Conservation (phyloP, 2,797 vertebrate genomes). For the Bradypus variegatus region DNA sequence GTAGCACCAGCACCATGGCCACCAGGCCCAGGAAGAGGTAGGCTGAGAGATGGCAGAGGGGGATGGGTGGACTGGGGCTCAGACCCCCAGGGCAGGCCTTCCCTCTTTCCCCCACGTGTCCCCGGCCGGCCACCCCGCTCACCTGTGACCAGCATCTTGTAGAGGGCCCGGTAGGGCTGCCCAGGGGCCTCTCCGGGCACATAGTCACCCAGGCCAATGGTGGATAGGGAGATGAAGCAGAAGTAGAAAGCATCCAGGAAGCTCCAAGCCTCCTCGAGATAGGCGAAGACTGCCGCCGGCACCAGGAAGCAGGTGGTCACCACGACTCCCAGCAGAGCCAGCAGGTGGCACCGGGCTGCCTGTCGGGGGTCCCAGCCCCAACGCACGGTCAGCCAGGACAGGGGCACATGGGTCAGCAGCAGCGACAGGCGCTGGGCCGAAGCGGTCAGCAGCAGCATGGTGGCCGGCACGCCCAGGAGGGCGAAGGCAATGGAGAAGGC, state of each 20-base stretch:
- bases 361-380: conserved; percentile 71
- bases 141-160: conserved; percentile 87
- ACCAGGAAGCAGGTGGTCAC: conserved; percentile 79
- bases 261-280: conserved; percentile 80
- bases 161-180: conserved; percentile 78
- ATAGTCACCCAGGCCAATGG: conserved; percentile 89
- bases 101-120: background rate
- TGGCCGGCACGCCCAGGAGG: conserved; percentile 84
- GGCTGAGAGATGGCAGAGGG: conserved; percentile 62
- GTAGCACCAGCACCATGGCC: conserved; percentile 85
- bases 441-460: conserved; percentile 87
- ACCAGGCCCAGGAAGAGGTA: conserved; percentile 88
- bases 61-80: background rate
- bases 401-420: conserved; percentile 75
- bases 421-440: conserved; percentile 82
- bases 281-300: conserved; percentile 78
- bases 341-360: conserved; percentile 76
- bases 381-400: conserved; percentile 70
- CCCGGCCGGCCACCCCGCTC: conserved; percentile 62
- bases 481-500: conserved; percentile 87
- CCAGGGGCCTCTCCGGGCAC: conserved; percentile 79
- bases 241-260: conserved; percentile 90
- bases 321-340: conserved; percentile 71
- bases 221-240: conserved; percentile 91
- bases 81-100: background rate